Base-by-base conservation (phyloP, 2,888 invertebrate genomes). In the Lepidochitona cinerea region DNA sequence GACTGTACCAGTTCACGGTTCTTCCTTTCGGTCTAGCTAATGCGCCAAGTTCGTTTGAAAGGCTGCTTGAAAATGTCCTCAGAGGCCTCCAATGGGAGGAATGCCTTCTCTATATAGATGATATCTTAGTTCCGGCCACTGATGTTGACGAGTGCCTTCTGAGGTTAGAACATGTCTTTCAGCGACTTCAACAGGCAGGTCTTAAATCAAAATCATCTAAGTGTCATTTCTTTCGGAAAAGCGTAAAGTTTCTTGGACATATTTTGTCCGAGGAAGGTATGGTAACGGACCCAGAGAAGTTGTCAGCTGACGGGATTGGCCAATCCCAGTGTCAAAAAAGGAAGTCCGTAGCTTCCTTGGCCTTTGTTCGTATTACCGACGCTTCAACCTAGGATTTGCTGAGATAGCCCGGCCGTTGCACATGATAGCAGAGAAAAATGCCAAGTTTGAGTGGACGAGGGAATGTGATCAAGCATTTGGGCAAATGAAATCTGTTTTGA, bases 21-120 rank as follows among this genome's bases (percentile, higher is more conserved):
- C 74, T 80, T 74, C 75, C 77, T 3, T 76, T 77, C 69, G 77
- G 77, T 3, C 54, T 76, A 0, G 73, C 68, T n/a, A 79, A 77
- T 68, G 73, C 81, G 0, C 81, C 80, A 1, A 70, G 77, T 6
- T 79, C 81, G 9, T 84, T 84, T 71, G 73, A 83, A 59, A 67
- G 83, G 26, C 64, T 80, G 26, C 75, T 18, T 41, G 9, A 49
- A 49, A 23, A 49, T 49, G 18, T 49, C 1, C 49, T n/a, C 3
- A 23, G 49, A 5, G 49, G 18, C 3, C 7, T 23, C 7, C 18
- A 23, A 49, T 4, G 49, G 75, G 73, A 74, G 35, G 70, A 70
- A 23, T 75, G 76, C 37, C 59, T 83, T 1, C 67, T 76, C 14
- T 81, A 80, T 37, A 36, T 82, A 5, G 83, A 82, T 35, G 82